Evolutionary conservation across 2,113 vertebrate genomes (phyloP).

Genomic region (Garra rufa): DNA sequence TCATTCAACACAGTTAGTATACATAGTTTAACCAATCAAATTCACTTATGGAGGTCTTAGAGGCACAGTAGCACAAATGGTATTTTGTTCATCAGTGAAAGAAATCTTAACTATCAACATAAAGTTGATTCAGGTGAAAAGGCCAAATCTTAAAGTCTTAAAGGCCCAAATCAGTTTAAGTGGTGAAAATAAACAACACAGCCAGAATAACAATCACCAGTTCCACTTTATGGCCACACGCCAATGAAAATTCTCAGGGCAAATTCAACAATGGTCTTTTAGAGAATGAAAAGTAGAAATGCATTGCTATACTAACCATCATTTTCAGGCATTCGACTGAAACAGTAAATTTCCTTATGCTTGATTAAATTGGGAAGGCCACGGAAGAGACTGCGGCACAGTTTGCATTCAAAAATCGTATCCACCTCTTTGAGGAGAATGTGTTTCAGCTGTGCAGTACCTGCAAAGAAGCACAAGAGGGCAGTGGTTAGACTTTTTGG

Average conservation of each 20-base stretch:
- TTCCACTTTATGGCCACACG: background rate
- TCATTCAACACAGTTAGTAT: too few species aligned
- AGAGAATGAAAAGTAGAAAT: background rate
- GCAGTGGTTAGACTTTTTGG: background rate
- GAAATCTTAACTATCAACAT: too few species aligned
- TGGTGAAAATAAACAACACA: too few species aligned
- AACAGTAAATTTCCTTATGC: slow-evolving; percentile 96
- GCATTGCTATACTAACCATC: slow-evolving; percentile 80
- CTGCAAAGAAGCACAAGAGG: slow-evolving; percentile 72
- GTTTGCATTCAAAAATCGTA: slow-evolving; percentile 98
- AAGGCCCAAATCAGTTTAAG: too few species aligned
- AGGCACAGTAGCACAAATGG: too few species aligned
- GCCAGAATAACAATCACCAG: background rate
- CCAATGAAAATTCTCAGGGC: background rate
- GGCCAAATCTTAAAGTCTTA: too few species aligned
- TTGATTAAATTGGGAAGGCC: slow-evolving; percentile 98
- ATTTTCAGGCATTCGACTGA: slow-evolving; percentile 83
- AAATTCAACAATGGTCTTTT: background rate
- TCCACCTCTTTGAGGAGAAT: slow-evolving; percentile 97
- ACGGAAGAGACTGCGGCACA: slow-evolving; percentile 96
- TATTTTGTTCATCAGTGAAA: too few species aligned
- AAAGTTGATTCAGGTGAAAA: too few species aligned
- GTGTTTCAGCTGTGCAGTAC: slow-evolving; percentile 91
- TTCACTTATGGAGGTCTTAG: too few species aligned
- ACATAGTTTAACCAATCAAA: too few species aligned